These are phyloP conservation scores for Blomia tropicalis DNA, from an alignment of 2,888 invertebrate genomes.

Conservation along the genomic window DNA sequence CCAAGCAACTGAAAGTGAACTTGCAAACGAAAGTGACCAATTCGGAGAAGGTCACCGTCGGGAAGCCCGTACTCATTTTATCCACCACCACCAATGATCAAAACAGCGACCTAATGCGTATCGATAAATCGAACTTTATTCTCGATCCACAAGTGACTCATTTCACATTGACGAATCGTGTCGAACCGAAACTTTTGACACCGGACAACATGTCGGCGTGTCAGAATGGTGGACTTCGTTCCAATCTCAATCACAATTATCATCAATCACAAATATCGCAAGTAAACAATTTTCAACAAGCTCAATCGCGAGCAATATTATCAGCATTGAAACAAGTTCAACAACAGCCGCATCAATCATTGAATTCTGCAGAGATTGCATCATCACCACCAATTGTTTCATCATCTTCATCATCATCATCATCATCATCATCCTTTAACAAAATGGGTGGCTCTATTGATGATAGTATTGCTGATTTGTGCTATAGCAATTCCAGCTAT, in stretches of 20 bases:
- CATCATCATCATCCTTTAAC: neutral
- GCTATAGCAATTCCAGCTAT: neutral
- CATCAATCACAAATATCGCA: neutral
- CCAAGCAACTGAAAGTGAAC: neutral
- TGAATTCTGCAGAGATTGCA: too few relatives aligned
- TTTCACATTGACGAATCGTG: neutral
- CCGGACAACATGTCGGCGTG: neutral
- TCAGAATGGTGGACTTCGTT: neutral
- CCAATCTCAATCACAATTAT: neutral
- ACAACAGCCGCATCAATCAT: neutral
- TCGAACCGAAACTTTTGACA: neutral
- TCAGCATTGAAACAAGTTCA: neutral
- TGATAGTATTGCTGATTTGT: neutral
- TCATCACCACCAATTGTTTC: neutral
- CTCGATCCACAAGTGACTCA: too few relatives aligned
- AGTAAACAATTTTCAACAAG: neutral
- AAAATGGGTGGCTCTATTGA: neutral
- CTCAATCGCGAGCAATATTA: neutral
- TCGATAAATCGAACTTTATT: neutral
- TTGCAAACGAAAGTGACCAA: neutral
- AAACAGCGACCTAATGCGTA: neutral
- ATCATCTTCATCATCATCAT: neutral
- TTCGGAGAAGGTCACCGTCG: neutral
- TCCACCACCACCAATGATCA: neutral
- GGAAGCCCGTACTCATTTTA: neutral